These are phyloP conservation scores for Scolopax bukidnonensis DNA, from an alignment of 2,797 vertebrate species.

Conservation along the genomic window DNA sequence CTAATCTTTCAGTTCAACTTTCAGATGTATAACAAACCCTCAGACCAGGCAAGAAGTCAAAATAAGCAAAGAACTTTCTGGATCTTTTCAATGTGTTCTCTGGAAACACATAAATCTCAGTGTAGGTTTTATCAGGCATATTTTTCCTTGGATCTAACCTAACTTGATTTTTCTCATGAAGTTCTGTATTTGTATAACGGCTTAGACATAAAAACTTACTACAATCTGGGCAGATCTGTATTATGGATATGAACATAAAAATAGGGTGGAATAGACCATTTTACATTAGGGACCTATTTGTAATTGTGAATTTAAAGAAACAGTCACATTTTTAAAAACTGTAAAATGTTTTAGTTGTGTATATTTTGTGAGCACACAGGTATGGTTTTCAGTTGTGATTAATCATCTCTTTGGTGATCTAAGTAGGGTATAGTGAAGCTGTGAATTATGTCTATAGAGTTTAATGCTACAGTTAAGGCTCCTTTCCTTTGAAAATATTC, in stretches of 20 bases:
- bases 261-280: not conserved
- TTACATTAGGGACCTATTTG: not conserved
- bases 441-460: not conserved
- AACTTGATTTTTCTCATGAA: conserved; percentile 27
- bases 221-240: not conserved
- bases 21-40: conserved; percentile 27
- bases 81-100: conserved; percentile 3
- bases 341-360: not conserved
- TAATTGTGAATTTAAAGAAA: not conserved
- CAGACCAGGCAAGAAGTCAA: conserved; percentile 45
- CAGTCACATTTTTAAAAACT: not conserved
- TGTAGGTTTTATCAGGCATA: not conserved
- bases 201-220: not conserved
- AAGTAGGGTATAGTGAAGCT: not conserved
- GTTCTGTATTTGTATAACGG: not conserved
- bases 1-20: conserved; percentile 39
- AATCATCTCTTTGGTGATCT: not conserved
- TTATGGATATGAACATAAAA: not conserved
- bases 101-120: conserved; percentile 29
- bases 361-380: not conserved
- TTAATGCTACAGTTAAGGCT: not conserved
- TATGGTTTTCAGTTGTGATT: not conserved
- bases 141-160: conserved; percentile 9
- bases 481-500: not conserved
- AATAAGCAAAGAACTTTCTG: conserved; percentile 28